Evolutionary conservation across 2,888 invertebrate species (phyloP).

Genomic region (Ryuthela nishihirai): DNA sequence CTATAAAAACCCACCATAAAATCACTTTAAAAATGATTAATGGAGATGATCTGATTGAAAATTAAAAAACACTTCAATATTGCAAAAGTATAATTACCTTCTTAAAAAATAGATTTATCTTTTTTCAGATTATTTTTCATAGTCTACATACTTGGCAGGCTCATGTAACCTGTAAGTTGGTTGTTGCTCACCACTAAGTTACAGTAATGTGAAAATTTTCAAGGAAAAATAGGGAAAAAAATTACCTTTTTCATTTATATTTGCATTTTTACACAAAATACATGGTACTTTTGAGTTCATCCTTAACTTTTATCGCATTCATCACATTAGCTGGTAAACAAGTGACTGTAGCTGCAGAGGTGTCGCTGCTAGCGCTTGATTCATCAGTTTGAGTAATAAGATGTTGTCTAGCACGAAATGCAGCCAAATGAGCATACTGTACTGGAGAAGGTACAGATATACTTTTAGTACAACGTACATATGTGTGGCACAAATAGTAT

Average conservation of each 20-base stretch:
- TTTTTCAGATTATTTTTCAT: too few relatives aligned
- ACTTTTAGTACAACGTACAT: constrained; percentile 44
- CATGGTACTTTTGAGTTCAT: constrained; percentile 18
- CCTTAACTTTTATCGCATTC: constrained; percentile 18
- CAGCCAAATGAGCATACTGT: constrained; percentile 44
- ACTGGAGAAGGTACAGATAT: constrained; percentile 48
- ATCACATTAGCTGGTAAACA: constrained; percentile 12
- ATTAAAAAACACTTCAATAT: too few relatives aligned
- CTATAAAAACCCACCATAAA: too few relatives aligned
- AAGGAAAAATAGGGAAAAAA: too few relatives aligned
- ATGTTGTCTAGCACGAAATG: constrained; percentile 36
- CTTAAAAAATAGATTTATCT: too few relatives aligned
- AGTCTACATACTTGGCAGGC: too few relatives aligned
- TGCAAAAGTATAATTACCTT: too few relatives aligned
- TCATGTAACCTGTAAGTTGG: too few relatives aligned
- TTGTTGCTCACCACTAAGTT: too few relatives aligned
- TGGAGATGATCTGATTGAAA: too few relatives aligned
- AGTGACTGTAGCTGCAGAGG: background rate
- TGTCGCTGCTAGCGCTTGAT: background rate
- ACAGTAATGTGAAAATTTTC: too few relatives aligned
- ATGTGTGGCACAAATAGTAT: constrained; percentile 45
- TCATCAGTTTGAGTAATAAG: constrained; percentile 8
- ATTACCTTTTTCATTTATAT: background rate
- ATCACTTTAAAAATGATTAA: too few relatives aligned
- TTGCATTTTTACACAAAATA: constrained; percentile 19